A percentile compares a stretch with the other conserved stretches of the same genome.
Evolutionary conservation across 2,797 vertebrate genomes (phyloP).

Genomic region (Mus caroli): DNA sequence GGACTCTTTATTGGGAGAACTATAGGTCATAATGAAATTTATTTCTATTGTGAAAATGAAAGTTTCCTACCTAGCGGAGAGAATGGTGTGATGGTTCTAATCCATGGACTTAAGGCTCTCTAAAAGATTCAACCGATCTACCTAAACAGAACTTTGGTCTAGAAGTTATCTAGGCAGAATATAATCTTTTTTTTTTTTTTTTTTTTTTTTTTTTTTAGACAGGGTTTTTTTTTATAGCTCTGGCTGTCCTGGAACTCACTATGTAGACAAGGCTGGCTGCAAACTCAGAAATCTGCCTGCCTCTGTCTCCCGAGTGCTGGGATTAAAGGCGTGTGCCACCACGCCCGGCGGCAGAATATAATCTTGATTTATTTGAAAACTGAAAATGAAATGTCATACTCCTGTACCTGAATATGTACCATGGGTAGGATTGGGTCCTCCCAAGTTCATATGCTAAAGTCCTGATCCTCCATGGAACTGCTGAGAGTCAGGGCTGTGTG

Average conservation of each 20-base stretch:
- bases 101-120: neutral
- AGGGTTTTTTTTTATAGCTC: too few species aligned
- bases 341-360: neutral
- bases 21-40: slow-evolving; percentile 68
- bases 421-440: neutral
- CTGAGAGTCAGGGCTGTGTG: neutral
- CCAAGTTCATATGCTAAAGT: neutral
- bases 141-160: slow-evolving; percentile 39
- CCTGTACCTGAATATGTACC: neutral
- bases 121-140: slow-evolving; percentile 44
- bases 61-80: slow-evolving; percentile 47
- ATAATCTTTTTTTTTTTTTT: neutral
- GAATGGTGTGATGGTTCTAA: neutral
- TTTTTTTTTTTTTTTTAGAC: too few species aligned
- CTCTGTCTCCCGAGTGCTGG: too few species aligned
- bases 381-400: slow-evolving; percentile 51
- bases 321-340: too few species aligned
- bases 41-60: slow-evolving; percentile 72
- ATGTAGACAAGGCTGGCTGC: too few species aligned
- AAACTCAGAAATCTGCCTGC: too few species aligned
- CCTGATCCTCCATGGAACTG: neutral
- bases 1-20: slow-evolving; percentile 68
- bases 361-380: slow-evolving; percentile 16
- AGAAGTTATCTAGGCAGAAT: slow-evolving; percentile 38
- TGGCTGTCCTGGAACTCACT: too few species aligned